Evolutionary conservation across 2,888 invertebrate genomes (phyloP).

Genomic region (Limenitis arthemis): DNA sequence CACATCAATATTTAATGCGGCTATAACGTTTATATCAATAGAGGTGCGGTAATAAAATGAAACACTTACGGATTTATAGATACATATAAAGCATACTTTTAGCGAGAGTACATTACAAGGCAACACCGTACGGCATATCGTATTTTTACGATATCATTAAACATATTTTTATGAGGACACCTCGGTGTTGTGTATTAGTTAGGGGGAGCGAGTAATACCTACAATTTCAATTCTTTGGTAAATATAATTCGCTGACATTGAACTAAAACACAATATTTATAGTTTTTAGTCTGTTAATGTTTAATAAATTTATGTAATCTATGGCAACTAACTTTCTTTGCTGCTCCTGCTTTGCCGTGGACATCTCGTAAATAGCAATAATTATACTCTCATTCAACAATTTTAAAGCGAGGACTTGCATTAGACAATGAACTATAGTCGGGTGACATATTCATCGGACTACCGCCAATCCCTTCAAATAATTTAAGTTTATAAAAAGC

Average conservation of each 20-base stretch:
- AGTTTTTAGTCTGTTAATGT: too few species aligned
- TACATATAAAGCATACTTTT: slow-evolving; percentile 35
- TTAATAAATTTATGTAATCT: too few species aligned
- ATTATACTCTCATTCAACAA: too few species aligned
- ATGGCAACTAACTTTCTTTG: too few species aligned
- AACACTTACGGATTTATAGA: slow-evolving; percentile 58
- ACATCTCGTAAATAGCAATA: too few species aligned
- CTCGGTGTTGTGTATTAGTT: slow-evolving; percentile 54
- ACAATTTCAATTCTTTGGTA: slow-evolving; percentile 50
- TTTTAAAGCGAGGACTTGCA: too few species aligned
- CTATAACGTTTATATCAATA: slow-evolving; percentile 35
- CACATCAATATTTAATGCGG: slow-evolving; percentile 6
- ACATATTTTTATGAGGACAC: slow-evolving; percentile 69
- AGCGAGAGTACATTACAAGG: slow-evolving; percentile 50
- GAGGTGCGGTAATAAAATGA: slow-evolving; percentile 50
- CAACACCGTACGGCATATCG: slow-evolving; percentile 52
- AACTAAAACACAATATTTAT: too few species aligned
- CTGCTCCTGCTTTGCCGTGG: too few species aligned
- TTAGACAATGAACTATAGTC: too few species aligned
- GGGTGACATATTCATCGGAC: too few species aligned
- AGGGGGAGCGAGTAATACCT: slow-evolving; percentile 40
- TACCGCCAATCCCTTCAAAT: too few species aligned
- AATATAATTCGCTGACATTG: slow-evolving; percentile 19
- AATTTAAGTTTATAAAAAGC: too few species aligned
- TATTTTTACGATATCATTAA: slow-evolving; percentile 67